These are phyloP conservation scores for Drosophila ambigua DNA, from an alignment of 1,140 invertebrate species.

Conservation along the genomic window DNA sequence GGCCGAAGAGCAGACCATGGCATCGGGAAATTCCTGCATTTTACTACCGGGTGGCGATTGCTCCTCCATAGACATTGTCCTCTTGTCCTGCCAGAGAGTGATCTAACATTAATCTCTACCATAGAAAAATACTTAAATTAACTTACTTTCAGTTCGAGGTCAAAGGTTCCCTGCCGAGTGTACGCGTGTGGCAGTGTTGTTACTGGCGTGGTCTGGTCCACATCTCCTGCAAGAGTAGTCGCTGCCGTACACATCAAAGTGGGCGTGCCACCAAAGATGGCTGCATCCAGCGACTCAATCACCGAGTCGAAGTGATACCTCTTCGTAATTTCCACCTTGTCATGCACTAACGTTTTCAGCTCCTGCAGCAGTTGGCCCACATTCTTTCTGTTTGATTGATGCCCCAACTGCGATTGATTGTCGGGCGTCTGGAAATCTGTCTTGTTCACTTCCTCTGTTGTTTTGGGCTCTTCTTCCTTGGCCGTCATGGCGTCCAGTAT, in stretches of 20 bases:
- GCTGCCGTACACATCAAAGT: neutral
- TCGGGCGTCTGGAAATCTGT: neutral
- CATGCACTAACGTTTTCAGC: constrained; percentile 22
- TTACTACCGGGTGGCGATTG: constrained; percentile 3
- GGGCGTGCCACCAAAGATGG: neutral
- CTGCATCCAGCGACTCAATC: constrained; percentile 19
- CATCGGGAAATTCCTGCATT: constrained; percentile 59
- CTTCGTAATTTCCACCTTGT: constrained; percentile 35
- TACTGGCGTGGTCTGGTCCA: too few species aligned
- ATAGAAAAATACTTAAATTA: neutral
- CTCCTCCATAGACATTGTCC: neutral
- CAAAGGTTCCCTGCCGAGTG: constrained; percentile 63
- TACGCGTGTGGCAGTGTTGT: constrained; percentile 22
- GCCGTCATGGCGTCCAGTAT: constrained; percentile 26
- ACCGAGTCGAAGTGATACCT: constrained; percentile 38
- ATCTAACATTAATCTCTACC: neutral
- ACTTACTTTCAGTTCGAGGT: constrained; percentile 50
- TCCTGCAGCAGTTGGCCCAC: constrained; percentile 26
- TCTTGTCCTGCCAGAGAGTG: constrained; percentile 15
- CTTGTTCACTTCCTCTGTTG: too few species aligned
- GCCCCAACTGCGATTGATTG: too few species aligned
- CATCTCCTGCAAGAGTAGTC: neutral
- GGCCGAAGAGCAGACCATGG: constrained; percentile 70
- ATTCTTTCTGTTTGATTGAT: neutral
- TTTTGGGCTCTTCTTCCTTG: neutral